Evolutionary conservation across 2,113 vertebrate species (phyloP).

Genomic region (Pomatostomus ruficeps): DNA sequence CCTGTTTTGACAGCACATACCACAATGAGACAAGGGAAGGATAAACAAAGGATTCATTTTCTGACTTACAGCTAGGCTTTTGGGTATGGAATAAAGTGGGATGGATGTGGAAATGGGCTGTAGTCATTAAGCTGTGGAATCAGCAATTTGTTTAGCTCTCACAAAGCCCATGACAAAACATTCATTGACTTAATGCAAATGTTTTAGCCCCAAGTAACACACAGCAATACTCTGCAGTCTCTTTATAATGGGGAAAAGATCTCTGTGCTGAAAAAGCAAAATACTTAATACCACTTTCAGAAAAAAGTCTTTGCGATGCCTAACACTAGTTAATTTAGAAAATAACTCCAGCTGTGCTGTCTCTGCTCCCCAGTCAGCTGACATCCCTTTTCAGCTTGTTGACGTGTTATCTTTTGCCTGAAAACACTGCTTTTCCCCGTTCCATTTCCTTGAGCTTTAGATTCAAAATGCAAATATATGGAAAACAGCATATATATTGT

Average conservation of each 20-base stretch:
- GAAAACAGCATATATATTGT: background rate
- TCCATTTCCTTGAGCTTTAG: background rate
- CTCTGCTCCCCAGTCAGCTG: background rate
- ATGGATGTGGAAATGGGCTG: background rate
- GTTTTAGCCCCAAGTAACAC: background rate
- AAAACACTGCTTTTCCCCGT: background rate
- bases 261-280: background rate
- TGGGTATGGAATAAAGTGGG: background rate
- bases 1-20: background rate
- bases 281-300: background rate
- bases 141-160: background rate
- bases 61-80: background rate
- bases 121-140: background rate
- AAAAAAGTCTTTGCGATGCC: background rate
- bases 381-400: background rate
- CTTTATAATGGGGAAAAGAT: background rate
- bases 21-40: background rate
- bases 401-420: background rate
- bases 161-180: slow-evolving; percentile 9
- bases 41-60: background rate
- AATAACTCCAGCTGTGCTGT: slow-evolving; percentile 4
- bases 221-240: background rate
- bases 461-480: background rate
- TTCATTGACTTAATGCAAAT: background rate
- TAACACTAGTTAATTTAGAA: slow-evolving; percentile 16